Conservation (phyloP, 35 echinoderm and acorn worm genomes). For the Hemicentrotus pulcherrimus region DNA sequence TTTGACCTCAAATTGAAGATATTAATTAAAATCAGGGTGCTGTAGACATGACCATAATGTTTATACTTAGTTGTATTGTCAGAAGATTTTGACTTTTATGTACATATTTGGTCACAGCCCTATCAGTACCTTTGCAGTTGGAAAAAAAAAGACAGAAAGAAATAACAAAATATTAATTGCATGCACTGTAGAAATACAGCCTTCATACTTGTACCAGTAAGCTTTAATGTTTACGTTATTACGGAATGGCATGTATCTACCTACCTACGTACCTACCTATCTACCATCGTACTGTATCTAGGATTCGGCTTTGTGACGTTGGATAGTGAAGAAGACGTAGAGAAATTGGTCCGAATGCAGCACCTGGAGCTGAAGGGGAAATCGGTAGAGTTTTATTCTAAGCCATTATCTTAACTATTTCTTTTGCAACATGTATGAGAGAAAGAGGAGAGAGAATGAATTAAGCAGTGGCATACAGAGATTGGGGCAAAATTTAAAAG, state of each 20-base stretch:
- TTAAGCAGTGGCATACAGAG: background rate
- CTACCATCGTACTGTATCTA: constrained; percentile 38
- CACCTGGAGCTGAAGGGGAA: constrained; percentile 43
- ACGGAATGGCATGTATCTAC: constrained; percentile 46
- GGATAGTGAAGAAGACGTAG: constrained; percentile 29
- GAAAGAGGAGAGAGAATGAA: background rate
- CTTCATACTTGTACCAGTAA: constrained; percentile 22
- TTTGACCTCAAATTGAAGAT: background rate
- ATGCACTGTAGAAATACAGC: constrained; percentile 31
- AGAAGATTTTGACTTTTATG: background rate
- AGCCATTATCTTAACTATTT: constrained; percentile 44
- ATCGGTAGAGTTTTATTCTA: constrained; percentile 51
- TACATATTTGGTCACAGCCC: too few species aligned
- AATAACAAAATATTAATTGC: background rate
- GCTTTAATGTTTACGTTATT: constrained; percentile 22
- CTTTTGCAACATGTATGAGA: constrained; percentile 18
- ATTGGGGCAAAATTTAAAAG: background rate
- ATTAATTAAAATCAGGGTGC: background rate
- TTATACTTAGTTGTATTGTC: background rate
- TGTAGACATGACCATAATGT: background rate
- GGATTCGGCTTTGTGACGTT: constrained; percentile 46
- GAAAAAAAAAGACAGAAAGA: background rate
- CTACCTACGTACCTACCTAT: constrained; percentile 4
- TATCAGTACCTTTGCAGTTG: background rate
- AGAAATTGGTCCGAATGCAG: constrained; percentile 41